A percentile compares a stretch with the other conserved stretches of the same genome.
These are phyloP conservation scores for Alauda arvensis DNA, from an alignment of 2,797 vertebrate genomes.

Conservation along the genomic window DNA sequence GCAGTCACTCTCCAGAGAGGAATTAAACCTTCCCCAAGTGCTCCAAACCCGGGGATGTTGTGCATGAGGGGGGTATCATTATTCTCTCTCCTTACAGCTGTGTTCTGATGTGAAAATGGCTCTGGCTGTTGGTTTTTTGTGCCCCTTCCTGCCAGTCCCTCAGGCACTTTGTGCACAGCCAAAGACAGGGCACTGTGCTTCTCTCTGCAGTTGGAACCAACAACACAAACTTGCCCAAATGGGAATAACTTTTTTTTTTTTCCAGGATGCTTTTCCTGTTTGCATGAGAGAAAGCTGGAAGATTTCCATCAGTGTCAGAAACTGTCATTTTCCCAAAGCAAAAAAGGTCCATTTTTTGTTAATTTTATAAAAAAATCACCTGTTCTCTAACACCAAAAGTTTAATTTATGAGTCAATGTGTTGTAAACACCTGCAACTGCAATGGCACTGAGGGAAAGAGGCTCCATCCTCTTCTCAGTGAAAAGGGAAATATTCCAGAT, in stretches of 20 bases:
- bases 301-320: neutral
- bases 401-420: neutral
- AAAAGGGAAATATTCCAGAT: neutral
- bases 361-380: neutral
- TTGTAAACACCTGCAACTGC: neutral
- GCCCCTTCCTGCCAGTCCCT: constrained; percentile 37
- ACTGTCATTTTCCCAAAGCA: neutral
- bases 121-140: constrained; percentile 12
- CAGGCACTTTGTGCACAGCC: constrained; percentile 26
- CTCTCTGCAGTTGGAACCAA: neutral
- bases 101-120: constrained; percentile 30
- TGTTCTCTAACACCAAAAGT: neutral
- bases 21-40: neutral
- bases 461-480: neutral
- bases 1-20: neutral
- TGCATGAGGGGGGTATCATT: neutral
- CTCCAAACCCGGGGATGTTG: neutral
- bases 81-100: constrained; percentile 36
- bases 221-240: constrained; percentile 8
- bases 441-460: neutral
- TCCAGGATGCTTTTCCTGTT: neutral
- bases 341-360: neutral
- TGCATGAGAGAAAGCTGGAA: neutral
- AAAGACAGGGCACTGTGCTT: neutral
- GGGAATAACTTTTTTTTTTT: neutral